Base-by-base conservation (phyloP, 53 echinoderm and acorn worm genomes). In the Zoroaster sp. region DNA sequence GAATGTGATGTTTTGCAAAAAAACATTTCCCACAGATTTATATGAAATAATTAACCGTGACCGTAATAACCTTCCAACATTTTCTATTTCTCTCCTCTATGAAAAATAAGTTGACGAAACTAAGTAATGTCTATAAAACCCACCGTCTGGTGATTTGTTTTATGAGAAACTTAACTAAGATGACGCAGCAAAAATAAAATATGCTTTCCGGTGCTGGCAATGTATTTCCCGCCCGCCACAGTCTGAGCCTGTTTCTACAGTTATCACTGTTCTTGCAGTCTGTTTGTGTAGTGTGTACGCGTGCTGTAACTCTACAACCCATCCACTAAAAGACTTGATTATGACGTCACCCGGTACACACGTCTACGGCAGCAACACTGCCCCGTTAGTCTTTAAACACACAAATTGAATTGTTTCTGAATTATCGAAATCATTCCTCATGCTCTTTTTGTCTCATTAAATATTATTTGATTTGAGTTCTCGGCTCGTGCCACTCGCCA, bases 361-460 rank as follows among this genome's bases (percentile, higher is more conserved):
- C 41, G 41, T 14, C 37, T 31, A 41, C 21, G 66, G 66, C 7
- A 54, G 54, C 42, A 65, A 20, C 65, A 31, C 6, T 39, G 74
- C 41, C 39, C 14, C 81, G 67, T 66, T 42, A 30, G 81, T 81
- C 81, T 81, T 81, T 81, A 66, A 81, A 81, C 81, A 81, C 81
- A 66, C 81, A 81, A 81, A 81, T 81, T 55, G 81, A 81, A 81
- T 81, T 81, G 81, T 66, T 81, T 81, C 81, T 81, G 67, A 81
- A 81, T 81, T 81, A 81, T 81, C 81, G 67, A 81, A 81, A 81
- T 81, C 42, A 81, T 81, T 81, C 81, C 31, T 66, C 81, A 81
- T 67, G 81, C 66, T 81, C 81, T 81, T 81, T 81, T 81, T 81
- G 81, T 81, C 81, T 81, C 81, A 81, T 81, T 81, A 81, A 81